These are phyloP conservation scores for Polia nebulosa DNA, from an alignment of 2,888 invertebrate genomes.

Conservation along the genomic window DNA sequence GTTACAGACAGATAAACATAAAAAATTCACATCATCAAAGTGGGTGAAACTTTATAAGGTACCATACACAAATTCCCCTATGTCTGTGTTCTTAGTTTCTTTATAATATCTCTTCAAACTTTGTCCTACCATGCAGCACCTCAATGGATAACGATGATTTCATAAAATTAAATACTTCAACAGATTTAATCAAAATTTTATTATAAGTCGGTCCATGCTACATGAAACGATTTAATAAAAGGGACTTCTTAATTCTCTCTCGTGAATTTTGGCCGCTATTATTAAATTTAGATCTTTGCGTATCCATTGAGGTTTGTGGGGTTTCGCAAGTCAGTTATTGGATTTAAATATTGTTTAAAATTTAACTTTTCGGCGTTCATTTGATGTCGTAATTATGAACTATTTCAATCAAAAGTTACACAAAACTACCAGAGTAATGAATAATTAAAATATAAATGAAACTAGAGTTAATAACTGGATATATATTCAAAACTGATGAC, in stretches of 20 bases:
- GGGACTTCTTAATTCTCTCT: slow-evolving; percentile 54
- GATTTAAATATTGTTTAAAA: slow-evolving; percentile 44
- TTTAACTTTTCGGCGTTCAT: slow-evolving; percentile 29
- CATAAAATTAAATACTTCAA: slow-evolving; percentile 54
- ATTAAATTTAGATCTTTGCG: slow-evolving; percentile 64
- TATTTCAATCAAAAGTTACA: slow-evolving; percentile 39
- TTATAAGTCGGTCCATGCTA: slow-evolving; percentile 45
- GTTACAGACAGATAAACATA: slow-evolving; percentile 78
- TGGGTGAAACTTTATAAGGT: slow-evolving; percentile 91
- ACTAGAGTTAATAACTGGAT: not conserved
- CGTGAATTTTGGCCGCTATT: slow-evolving; percentile 54
- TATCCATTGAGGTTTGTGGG: slow-evolving; percentile 77
- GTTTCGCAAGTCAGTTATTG: slow-evolving; percentile 59
- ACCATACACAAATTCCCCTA: slow-evolving; percentile 91
- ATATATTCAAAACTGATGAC: not conserved
- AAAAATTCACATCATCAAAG: slow-evolving; percentile 80
- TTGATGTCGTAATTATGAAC: slow-evolving; percentile 34
- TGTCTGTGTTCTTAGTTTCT: slow-evolving; percentile 73
- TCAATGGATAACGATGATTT: slow-evolving; percentile 75
- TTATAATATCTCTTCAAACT: slow-evolving; percentile 67
- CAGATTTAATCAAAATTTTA: slow-evolving; percentile 53
- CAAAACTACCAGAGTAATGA: slow-evolving; percentile 3
- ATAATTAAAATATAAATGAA: not conserved
- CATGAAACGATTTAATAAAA: slow-evolving; percentile 57
- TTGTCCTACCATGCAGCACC: slow-evolving; percentile 85